Evolutionary conservation across 2,888 invertebrate species (phyloP).

Genomic region (Meloe dianella): DNA sequence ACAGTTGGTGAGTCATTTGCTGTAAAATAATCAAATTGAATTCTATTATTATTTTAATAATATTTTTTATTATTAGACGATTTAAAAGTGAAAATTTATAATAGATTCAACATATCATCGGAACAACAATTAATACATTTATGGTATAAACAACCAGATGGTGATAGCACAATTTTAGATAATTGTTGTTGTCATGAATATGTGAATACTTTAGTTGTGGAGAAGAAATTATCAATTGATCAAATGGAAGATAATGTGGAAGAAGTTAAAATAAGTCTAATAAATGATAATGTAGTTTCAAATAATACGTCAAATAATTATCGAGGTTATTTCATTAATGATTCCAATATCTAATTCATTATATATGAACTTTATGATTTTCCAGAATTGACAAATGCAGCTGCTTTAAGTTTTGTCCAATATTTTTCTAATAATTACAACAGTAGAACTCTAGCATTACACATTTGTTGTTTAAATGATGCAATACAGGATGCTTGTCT

Average conservation of each 20-base stretch:
- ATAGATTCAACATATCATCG: conserved; percentile 34
- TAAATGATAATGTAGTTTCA: no score
- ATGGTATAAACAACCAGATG: conserved; percentile 35
- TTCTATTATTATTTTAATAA: not conserved
- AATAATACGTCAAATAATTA: not conserved
- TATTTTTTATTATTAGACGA: conserved; percentile 14
- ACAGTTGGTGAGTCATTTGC: not conserved
- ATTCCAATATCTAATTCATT: no score
- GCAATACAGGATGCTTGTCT: conserved; percentile 38
- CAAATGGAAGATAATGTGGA: not conserved
- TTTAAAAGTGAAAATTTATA: conserved; percentile 27
- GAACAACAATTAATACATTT: conserved; percentile 38
- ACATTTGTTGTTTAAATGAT: conserved; percentile 38
- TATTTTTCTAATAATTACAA: conserved; percentile 36
- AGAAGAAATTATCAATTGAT: not conserved
- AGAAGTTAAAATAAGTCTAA: no score
- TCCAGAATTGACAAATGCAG: no score
- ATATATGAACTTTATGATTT: no score
- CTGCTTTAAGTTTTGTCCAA: conserved; percentile 38
- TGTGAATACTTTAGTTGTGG: conserved; percentile 14
- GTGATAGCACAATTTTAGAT: conserved; percentile 36
- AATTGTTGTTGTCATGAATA: conserved; percentile 26
- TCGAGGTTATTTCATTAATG: conserved; percentile 3
- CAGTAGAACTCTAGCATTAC: conserved; percentile 36
- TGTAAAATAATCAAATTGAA: not conserved